A percentile compares a stretch with the other conserved stretches of the same genome.
These are phyloP conservation scores for Callaeas wilsoni DNA, from an alignment of 2,113 vertebrate genomes.

Conservation along the genomic window DNA sequence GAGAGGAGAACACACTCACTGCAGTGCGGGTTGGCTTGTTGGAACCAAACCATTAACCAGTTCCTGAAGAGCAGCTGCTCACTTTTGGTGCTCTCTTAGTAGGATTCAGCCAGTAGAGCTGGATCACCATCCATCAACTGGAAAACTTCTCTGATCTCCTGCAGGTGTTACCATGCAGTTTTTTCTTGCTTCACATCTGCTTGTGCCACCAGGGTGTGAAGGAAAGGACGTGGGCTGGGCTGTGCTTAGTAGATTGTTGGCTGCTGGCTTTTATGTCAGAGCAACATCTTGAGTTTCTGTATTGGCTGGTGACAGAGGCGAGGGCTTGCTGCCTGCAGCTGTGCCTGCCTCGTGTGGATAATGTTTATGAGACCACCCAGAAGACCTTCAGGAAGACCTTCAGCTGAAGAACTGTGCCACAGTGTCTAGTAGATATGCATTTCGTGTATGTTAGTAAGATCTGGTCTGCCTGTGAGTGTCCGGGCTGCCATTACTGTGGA, in stretches of 20 bases:
- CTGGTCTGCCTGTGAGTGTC: neutral
- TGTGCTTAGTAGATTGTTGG: neutral
- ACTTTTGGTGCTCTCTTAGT: neutral
- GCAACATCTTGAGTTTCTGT: neutral
- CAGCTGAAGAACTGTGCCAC: neutral
- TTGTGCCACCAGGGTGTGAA: neutral
- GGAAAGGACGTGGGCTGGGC: neutral
- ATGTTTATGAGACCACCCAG: neutral
- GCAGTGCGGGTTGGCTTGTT: neutral
- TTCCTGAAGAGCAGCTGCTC: neutral
- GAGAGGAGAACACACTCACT: accelerated
- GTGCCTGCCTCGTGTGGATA: neutral
- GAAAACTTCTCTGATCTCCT: accelerated
- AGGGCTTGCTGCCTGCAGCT: neutral
- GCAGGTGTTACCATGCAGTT: neutral
- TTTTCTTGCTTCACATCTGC: neutral
- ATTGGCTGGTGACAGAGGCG: neutral
- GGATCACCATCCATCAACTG: neutral
- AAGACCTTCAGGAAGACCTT: neutral
- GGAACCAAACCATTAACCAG: neutral
- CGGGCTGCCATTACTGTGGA: neutral
- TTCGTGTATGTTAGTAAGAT: neutral
- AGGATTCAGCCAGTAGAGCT: neutral
- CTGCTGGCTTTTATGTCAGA: neutral
- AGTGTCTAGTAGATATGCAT: neutral